Percentiles rank a stretch among this genome's conserved stretches.
phyloP scores from a whole-genome alignment of 2,888 invertebrate genomes.

The Fragum whitleyi region DNA sequence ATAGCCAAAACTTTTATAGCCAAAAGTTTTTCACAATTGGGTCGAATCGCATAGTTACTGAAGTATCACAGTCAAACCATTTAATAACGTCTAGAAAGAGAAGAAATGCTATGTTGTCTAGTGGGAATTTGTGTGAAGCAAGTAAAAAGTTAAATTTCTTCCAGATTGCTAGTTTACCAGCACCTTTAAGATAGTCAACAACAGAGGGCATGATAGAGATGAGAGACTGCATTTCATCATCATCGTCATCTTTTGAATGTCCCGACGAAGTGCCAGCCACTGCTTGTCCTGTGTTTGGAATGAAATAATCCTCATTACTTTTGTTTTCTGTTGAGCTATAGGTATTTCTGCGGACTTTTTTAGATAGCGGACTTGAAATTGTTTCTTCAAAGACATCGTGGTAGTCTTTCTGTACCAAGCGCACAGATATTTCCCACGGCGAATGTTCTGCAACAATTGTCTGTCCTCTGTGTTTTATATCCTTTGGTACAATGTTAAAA shows the following conservation, averaged over 20 bases:
- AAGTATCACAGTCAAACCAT: slow-evolving; percentile 34
- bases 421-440: too few species aligned
- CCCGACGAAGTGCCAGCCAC: too few species aligned
- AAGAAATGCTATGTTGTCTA: slow-evolving; percentile 47
- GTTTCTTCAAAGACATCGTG: too few species aligned
- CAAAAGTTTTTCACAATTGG: slow-evolving; percentile 47
- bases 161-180: slow-evolving; percentile 29
- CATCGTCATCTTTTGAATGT: background rate
- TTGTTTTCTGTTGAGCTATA: too few species aligned
- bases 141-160: too few species aligned
- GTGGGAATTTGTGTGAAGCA: slow-evolving; percentile 39
- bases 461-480: too few species aligned
- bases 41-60: slow-evolving; percentile 40
- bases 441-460: too few species aligned
- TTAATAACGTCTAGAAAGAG: slow-evolving; percentile 48
- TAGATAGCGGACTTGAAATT: too few species aligned
- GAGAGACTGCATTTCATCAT: background rate
- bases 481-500: too few species aligned
- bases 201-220: slow-evolving; percentile 8
- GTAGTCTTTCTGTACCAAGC: background rate
- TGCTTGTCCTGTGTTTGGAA: too few species aligned
- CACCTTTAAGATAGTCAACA: slow-evolving; percentile 2
- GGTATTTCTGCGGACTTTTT: too few species aligned
- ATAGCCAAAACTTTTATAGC: slow-evolving; percentile 38
- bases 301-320: too few species aligned